Conservation (phyloP, 2,888 invertebrate species). For the Rhagium mordax region DNA sequence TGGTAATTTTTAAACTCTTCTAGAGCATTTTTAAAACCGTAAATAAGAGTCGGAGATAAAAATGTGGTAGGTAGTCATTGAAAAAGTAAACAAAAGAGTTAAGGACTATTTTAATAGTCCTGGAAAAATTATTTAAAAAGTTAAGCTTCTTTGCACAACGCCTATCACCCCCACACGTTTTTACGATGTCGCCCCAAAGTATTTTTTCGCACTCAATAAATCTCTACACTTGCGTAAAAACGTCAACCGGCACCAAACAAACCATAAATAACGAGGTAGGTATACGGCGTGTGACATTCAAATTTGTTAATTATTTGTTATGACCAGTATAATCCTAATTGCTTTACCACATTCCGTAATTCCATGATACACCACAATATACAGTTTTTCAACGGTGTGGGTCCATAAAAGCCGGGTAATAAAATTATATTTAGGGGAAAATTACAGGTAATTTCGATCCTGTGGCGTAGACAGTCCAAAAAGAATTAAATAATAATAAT, state of each 20-base stretch:
- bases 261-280: not conserved
- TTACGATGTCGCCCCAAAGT: not conserved
- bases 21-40: too few relatives aligned
- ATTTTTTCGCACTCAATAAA: slow-evolving; percentile 2
- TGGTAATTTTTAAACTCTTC: too few relatives aligned
- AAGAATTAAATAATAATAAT: not conserved
- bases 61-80: too few relatives aligned
- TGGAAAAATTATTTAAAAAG: too few relatives aligned
- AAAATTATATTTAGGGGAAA: not conserved
- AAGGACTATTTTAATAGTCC: too few relatives aligned
- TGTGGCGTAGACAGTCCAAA: not conserved
- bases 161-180: not conserved
- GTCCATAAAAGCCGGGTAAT: not conserved
- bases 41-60: too few relatives aligned
- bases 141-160: too few relatives aligned
- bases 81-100: too few relatives aligned
- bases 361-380: not conserved
- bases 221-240: slow-evolving; percentile 5
- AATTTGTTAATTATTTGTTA: slow-evolving; percentile 15
- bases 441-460: not conserved
- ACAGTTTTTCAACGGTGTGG: not conserved
- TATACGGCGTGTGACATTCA: not conserved
- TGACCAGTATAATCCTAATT: not conserved
- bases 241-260: not conserved
- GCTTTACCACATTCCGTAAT: not conserved